Evolutionary conservation across 1,140 invertebrate genomes (phyloP), one percentile per base, ranked within the genome.

Genomic region (Reticulitermes speratus): DNA sequence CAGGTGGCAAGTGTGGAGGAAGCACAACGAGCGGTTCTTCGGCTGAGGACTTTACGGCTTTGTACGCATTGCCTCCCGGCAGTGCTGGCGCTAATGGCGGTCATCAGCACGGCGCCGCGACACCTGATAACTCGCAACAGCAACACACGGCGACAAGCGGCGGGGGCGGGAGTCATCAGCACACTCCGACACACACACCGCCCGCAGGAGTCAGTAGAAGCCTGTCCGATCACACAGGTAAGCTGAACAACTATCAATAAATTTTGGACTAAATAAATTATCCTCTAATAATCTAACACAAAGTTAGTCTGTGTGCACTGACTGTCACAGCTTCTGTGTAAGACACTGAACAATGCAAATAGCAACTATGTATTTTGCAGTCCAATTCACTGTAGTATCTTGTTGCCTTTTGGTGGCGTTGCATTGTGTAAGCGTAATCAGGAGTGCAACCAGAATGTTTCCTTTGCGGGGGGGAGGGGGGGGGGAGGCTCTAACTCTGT

Each of bases 21-120:
- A 96, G 90, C 96, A 95, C 90, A 91, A 93, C 94, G 16, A 95
- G 94, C 75, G 55, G 82, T 30, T 96, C 95, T 7, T 96, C 95
- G 55, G 95, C 95, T 69, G 96, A 96, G 90, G 96, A 96, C 90
- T 96, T 97, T 90, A 94, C 94, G 30, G 94, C 94, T 11, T 91
- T 97, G 84, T 96, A 97, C 88, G 93, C 93, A 25, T 85, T 90
- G 48, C 90, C 90, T 44, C 82, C 88, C 81, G 86, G 87, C 59
- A 38, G 82, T 59, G 44, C 83, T 45, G 59, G 81, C 84, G 65
- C n/a, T 23, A 30, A 32, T 59, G 45, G 38, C 23, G 83, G 86
- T 23, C 75, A 83, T 25, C 75, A 82, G 65, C 69, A 44, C 25
- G 87, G 86, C 25, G 38, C 86, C 30, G 81, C 87, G 44, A 82